Evolutionary conservation across 2,888 invertebrate genomes (phyloP), one percentile per base, ranked within the genome.

Genomic region (Blastobasis lacticolella): DNA sequence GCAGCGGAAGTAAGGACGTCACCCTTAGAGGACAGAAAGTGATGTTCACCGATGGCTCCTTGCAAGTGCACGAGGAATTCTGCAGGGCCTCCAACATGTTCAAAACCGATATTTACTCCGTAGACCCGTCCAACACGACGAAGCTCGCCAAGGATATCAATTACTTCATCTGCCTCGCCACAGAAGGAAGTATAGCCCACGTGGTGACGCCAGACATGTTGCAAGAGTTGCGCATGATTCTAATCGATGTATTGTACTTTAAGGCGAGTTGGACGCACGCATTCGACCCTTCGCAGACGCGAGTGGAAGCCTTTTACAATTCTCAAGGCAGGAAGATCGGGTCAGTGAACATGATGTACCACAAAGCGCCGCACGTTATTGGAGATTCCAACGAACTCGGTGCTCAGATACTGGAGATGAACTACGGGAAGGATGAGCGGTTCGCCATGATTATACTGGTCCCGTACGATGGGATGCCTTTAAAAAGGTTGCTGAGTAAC

Each of bases 331-430:
- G 78, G 52, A 67, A 76, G 0, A 75, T 89, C 37, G 90, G 91
- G 5, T 70, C 88, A 41, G 92, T 94, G 0, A 90, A 92, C 52
- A 95, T 95, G 94, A 95, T 96, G 95, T 89, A 89, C 54, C 91
- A 91, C 56, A 88, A 89, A 62, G 91, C 90, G 0, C 76, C 89
- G 6, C 92, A 91, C 59, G 86, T 89, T 4, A 89, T 89, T 46
- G 84, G 85, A 1, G 84, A 89, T 51, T 80, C 90, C 0, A 76
- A 80, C 4, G 79, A 87, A 47, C 73, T 94, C 40, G 89, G 89
- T 45, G 90, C 91, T 6, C 90, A 91, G 67, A 89, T 92, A 0
- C 69, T 94, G 1, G 93, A 94, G 70, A 75, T 94, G 69, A 91
- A 93, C 0, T 95, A 94, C 63, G 92, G 93, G 50, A 81, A 85